Evolutionary conservation across 2,888 invertebrate species (phyloP).

Genomic region (Drosophila anceps): DNA sequence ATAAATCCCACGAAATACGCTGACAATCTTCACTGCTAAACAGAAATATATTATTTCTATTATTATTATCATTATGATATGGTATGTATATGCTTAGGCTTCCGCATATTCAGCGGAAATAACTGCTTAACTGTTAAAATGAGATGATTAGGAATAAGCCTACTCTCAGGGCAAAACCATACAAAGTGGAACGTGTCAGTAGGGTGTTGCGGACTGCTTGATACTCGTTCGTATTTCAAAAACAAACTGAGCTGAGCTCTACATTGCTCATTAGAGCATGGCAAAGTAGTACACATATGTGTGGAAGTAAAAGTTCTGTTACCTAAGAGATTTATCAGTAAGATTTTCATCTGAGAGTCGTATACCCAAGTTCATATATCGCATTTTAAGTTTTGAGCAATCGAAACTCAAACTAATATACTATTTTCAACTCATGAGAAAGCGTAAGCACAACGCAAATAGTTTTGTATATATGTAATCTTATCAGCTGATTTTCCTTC

Average conservation of each 20-base stretch:
- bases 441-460: background rate
- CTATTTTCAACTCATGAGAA: background rate
- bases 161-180: background rate
- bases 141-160: background rate
- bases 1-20: background rate
- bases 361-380: too few relatives aligned
- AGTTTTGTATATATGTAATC: background rate
- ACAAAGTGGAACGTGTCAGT: background rate
- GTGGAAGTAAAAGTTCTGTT: background rate
- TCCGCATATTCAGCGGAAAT: slow-evolving; percentile 3
- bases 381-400: background rate
- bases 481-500: background rate
- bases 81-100: background rate
- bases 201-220: background rate
- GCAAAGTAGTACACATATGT: too few relatives aligned
- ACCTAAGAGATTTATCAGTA: background rate
- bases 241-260: background rate
- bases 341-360: background rate
- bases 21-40: background rate
- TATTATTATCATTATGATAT: background rate
- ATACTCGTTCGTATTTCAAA: background rate
- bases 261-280: too few relatives aligned
- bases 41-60: background rate
- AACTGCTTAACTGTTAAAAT: slow-evolving; percentile 4
- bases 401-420: background rate